A percentile compares a stretch with the other conserved stretches of the same genome.
These are phyloP conservation scores for Apamea crenata DNA, from an alignment of 2,888 invertebrate genomes.

Conservation along the genomic window DNA sequence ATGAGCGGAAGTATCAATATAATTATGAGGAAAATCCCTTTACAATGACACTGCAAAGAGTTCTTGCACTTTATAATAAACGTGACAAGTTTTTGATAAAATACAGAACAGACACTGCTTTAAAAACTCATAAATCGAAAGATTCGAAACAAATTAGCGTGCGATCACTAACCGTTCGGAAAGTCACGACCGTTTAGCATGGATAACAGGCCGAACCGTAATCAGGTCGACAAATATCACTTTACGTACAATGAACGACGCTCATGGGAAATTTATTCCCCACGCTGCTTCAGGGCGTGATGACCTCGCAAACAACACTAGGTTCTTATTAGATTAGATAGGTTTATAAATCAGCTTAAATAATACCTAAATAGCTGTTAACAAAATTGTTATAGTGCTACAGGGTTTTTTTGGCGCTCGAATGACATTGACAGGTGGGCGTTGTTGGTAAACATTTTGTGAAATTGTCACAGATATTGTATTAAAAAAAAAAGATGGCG, in stretches of 20 bases:
- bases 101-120: not conserved
- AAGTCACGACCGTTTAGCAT: slow-evolving; percentile 74
- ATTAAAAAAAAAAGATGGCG: slow-evolving; percentile 4
- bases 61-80: not conserved
- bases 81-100: not conserved
- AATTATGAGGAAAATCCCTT: not conserved
- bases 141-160: slow-evolving; percentile 60
- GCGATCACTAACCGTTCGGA: slow-evolving; percentile 60
- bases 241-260: slow-evolving; percentile 57
- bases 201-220: slow-evolving; percentile 73
- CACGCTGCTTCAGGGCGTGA: slow-evolving; percentile 59
- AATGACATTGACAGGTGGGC: not conserved
- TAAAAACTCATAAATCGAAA: slow-evolving; percentile 23
- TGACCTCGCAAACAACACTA: slow-evolving; percentile 50
- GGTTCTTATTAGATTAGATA: slow-evolving; percentile 36
- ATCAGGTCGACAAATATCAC: slow-evolving; percentile 73
- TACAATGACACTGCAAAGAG: not conserved
- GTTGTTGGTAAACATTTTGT: slow-evolving; percentile 3
- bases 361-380: slow-evolving; percentile 14
- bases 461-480: not conserved
- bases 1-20: not conserved
- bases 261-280: slow-evolving; percentile 72
- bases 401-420: not conserved
- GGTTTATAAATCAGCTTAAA: slow-evolving; percentile 47
- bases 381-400: not conserved